Percentiles rank a stretch among this genome's conserved stretches.
Evolutionary conservation across 2,888 invertebrate genomes (phyloP).

Genomic region (Drosophila neutralis): DNA sequence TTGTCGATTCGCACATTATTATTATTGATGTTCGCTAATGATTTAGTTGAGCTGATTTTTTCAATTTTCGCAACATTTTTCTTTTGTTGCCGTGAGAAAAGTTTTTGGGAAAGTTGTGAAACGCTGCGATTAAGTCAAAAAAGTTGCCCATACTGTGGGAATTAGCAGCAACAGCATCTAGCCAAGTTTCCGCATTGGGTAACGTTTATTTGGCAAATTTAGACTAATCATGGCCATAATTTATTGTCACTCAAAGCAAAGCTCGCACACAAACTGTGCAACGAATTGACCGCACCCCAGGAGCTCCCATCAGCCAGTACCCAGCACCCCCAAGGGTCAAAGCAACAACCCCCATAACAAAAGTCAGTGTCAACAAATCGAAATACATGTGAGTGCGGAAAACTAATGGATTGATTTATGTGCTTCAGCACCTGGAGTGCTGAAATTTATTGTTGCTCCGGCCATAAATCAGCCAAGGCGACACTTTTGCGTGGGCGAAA

Average conservation of each 20-base stretch:
- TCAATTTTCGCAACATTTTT: constrained; percentile 54
- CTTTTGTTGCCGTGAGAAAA: constrained; percentile 61
- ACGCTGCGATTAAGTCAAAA: constrained; percentile 5
- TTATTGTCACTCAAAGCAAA: constrained; percentile 78
- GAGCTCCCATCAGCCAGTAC: not conserved
- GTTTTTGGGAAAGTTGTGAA: constrained; percentile 52
- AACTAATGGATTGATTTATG: constrained; percentile 84
- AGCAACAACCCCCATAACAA: constrained; percentile 41
- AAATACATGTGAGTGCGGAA: constrained; percentile 78
- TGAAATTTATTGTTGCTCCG: constrained; percentile 82
- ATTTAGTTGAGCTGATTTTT: constrained; percentile 49
- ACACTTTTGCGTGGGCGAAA: constrained; percentile 58
- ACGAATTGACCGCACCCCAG: constrained; percentile 55
- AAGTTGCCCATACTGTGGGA: constrained; percentile 26
- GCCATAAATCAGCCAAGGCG: constrained; percentile 80
- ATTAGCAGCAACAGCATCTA: constrained; percentile 15
- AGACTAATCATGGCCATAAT: constrained; percentile 80
- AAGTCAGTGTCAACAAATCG: constrained; percentile 71
- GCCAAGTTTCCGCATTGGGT: constrained; percentile 57
- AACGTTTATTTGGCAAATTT: constrained; percentile 62
- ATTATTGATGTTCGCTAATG: constrained; percentile 55
- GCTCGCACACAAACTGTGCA: constrained; percentile 58
- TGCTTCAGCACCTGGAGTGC: constrained; percentile 83
- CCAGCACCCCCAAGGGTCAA: constrained; percentile 13
- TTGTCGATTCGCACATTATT: constrained; percentile 27